Percentiles rank a stretch among this genome's conserved stretches.
These are phyloP conservation scores for Epizoanthus ramosus DNA, from an alignment of 92 coral and sea anemone species.

Conservation along the genomic window DNA sequence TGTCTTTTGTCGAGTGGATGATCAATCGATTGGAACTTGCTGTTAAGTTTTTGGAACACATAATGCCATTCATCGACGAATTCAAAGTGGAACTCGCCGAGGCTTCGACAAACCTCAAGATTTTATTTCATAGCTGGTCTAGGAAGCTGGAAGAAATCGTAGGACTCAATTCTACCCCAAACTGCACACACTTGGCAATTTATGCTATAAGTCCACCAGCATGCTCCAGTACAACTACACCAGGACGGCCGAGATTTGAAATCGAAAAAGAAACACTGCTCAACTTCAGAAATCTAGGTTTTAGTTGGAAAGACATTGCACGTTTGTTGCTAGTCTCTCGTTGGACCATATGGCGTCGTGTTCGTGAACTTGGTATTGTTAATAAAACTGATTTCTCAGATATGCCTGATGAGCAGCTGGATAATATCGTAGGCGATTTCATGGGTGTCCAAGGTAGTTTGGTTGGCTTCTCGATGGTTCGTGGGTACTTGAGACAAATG, in stretches of 20 bases:
- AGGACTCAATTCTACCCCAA: slow-evolving; percentile 54
- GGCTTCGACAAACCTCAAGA: slow-evolving; percentile 42
- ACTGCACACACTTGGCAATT: slow-evolving; percentile 68
- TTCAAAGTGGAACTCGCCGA: slow-evolving; percentile 50
- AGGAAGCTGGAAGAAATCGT: slow-evolving; percentile 61
- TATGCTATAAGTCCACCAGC: slow-evolving; percentile 54
- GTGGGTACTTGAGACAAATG: slow-evolving; percentile 59
- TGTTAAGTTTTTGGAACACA: slow-evolving; percentile 54
- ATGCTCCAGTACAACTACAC: slow-evolving; percentile 38
- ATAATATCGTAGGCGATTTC: slow-evolving; percentile 60
- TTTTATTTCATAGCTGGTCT: slow-evolving; percentile 62
- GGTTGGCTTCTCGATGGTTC: slow-evolving; percentile 72
- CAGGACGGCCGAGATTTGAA: slow-evolving; percentile 65
- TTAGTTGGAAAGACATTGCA: slow-evolving; percentile 75
- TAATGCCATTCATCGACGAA: slow-evolving; percentile 58
- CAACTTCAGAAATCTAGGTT: slow-evolving; percentile 68
- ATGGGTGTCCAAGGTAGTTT: slow-evolving; percentile 67
- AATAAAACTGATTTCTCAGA: slow-evolving; percentile 65
- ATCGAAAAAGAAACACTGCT: slow-evolving; percentile 68
- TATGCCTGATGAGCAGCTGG: slow-evolving; percentile 52
- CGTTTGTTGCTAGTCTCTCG: slow-evolving; percentile 66
- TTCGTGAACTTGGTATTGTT: slow-evolving; percentile 63
- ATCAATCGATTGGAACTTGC: slow-evolving; percentile 46
- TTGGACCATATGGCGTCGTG: slow-evolving; percentile 76
- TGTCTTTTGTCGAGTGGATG: slow-evolving; percentile 32